Conservation (phyloP, 2,113 vertebrate genomes). For the Archilochus colubris region DNA sequence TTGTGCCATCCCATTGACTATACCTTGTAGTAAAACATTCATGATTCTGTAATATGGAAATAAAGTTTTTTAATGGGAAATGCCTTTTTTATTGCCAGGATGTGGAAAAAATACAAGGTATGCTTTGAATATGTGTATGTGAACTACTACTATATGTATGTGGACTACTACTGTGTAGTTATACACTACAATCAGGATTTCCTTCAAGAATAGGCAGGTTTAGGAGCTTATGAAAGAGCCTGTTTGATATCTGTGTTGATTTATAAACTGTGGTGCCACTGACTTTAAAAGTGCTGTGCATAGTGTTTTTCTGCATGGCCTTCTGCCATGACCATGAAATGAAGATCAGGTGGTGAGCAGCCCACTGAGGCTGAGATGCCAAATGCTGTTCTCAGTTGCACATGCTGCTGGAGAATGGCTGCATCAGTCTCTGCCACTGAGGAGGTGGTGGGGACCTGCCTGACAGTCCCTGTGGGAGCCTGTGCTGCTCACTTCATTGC, state of each 20-base stretch:
- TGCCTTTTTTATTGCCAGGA: not conserved
- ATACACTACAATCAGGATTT: not conserved
- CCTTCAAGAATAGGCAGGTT: not conserved
- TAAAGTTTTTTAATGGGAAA: not conserved
- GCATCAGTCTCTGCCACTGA: not conserved
- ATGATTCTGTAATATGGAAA: not conserved
- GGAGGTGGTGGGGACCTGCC: not conserved
- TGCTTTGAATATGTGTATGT: not conserved
- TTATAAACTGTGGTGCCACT: not conserved
- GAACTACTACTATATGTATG: too few relatives aligned
- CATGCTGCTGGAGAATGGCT: not conserved
- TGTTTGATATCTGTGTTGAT: not conserved
- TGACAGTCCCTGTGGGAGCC: not conserved
- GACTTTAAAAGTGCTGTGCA: not conserved
- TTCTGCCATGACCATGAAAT: not conserved
- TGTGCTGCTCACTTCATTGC: not conserved
- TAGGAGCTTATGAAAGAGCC: not conserved
- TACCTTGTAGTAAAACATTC: not conserved
- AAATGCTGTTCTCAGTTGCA: not conserved
- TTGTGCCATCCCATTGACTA: not conserved
- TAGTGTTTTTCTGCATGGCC: not conserved
- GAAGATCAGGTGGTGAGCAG: not conserved
- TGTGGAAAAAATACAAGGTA: not conserved
- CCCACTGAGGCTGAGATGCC: not conserved
- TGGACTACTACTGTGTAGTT: not conserved